Percentiles rank a stretch among this genome's conserved stretches.
phyloP scores from a whole-genome alignment of 1,140 invertebrate species.

The Drosophila equinoxialis region DNA sequence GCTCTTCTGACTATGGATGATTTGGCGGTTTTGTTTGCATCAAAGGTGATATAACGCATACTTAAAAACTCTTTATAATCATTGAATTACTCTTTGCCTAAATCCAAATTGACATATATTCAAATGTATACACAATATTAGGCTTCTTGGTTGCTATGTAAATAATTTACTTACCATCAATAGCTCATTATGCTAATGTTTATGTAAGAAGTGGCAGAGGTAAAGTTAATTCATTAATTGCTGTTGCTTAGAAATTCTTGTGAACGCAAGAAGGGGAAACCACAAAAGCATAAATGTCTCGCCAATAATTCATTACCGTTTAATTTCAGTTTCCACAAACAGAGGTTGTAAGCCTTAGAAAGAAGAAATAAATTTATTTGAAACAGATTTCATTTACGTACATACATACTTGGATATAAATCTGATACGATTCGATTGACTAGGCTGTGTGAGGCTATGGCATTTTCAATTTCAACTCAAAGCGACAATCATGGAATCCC shows the following conservation, averaged over 20 bases:
- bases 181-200: too few species aligned
- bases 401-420: neutral
- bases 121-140: too few species aligned
- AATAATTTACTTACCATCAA: too few species aligned
- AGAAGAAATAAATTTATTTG: neutral
- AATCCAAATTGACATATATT: too few species aligned
- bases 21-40: slow-evolving; percentile 3
- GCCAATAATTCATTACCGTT: too few species aligned
- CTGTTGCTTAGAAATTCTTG: too few species aligned
- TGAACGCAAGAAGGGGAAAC: too few species aligned
- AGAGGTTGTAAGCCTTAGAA: neutral
- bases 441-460: neutral
- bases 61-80: neutral
- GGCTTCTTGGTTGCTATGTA: too few species aligned
- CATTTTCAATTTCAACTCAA: neutral
- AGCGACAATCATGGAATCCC: neutral
- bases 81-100: neutral
- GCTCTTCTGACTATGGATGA: neutral
- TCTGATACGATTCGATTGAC: slow-evolving; percentile 1
- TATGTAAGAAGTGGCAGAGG: too few species aligned
- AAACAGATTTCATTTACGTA: neutral
- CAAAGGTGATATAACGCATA: neutral
- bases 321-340: neutral
- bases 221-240: too few species aligned
- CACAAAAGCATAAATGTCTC: too few species aligned